Percentiles rank a stretch among this genome's conserved stretches.
Conservation (phyloP, 2,113 vertebrate species). For the human region DNA sequence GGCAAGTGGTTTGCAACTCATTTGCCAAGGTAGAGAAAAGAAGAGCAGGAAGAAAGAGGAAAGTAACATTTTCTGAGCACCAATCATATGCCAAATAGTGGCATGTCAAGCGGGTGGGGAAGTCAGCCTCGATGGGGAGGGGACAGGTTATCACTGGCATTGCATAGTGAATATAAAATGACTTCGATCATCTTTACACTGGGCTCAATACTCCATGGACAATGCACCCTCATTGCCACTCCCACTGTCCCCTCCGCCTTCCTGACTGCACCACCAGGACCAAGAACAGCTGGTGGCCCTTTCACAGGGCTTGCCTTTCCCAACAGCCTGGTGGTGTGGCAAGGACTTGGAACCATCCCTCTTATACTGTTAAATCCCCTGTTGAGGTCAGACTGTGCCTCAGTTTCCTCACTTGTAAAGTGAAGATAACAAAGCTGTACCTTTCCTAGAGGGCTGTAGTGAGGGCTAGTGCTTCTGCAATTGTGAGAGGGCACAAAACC, state of each 20-base stretch:
- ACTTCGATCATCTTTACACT: background rate
- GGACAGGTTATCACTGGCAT: background rate
- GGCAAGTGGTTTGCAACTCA: background rate
- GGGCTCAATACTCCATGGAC: background rate
- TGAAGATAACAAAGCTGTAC: background rate
- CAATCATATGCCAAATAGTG: background rate
- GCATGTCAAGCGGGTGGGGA: fast-evolving
- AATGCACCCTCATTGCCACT: too few species aligned
- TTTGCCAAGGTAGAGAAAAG: background rate
- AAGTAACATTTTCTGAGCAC: background rate
- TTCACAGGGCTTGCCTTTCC: fast-evolving
- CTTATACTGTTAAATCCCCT: fast-evolving
- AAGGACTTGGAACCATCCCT: background rate
- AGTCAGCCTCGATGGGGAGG: background rate
- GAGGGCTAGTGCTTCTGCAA: background rate
- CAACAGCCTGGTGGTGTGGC: background rate
- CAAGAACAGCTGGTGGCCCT: background rate
- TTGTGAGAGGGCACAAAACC: background rate
- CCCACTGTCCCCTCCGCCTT: fast-evolving
- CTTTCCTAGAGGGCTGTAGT: background rate
- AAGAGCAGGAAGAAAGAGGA: background rate
- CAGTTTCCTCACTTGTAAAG: background rate
- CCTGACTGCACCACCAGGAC: fast-evolving
- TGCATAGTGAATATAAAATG: background rate
- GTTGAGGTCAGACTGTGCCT: background rate